Evolutionary conservation across 1,140 invertebrate species (phyloP).

Genomic region (Drosophila teissieri): DNA sequence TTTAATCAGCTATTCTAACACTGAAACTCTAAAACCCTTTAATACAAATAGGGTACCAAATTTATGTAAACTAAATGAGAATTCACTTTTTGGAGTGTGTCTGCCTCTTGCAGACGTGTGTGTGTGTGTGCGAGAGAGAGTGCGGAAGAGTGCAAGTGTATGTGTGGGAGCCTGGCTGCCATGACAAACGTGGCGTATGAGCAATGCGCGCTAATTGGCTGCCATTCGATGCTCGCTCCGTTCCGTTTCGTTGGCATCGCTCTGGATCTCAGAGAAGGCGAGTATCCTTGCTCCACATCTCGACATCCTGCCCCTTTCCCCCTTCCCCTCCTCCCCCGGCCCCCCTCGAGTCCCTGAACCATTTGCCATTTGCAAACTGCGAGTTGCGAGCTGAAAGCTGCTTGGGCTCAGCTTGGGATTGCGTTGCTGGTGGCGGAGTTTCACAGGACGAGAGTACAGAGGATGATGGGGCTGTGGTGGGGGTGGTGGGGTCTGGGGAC

Average conservation of each 20-base stretch:
- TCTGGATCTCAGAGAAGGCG: constrained; percentile 36
- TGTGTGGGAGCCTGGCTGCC: constrained; percentile 47
- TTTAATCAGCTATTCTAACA: no score
- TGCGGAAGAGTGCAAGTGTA: constrained; percentile 3
- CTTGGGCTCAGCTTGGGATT: constrained; percentile 52
- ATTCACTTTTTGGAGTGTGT: constrained; percentile 1
- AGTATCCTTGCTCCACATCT: constrained; percentile 29
- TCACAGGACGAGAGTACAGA: constrained; percentile 2
- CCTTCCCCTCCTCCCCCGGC: background rate
- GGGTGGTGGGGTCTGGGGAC: constrained; percentile 11
- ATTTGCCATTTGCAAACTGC: constrained; percentile 45
- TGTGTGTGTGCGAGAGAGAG: background rate
- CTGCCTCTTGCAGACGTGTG: constrained; percentile 24
- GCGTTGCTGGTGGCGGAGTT: constrained; percentile 28
- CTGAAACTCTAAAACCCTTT: no score
- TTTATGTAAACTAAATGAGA: background rate
- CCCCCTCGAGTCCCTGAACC: constrained; percentile 24
- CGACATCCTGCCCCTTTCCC: constrained; percentile 1
- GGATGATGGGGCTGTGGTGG: background rate
- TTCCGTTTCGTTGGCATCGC: constrained; percentile 55
- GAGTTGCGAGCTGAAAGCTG: constrained; percentile 44
- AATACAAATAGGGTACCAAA: background rate
- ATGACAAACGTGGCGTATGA: constrained; percentile 82
- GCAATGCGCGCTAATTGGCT: constrained; percentile 82
- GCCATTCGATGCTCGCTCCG: constrained; percentile 59